A percentile compares a stretch with the other conserved stretches of the same genome.
Evolutionary conservation across 1,140 invertebrate species (phyloP).

Genomic region (Tachypleus tridentatus): DNA sequence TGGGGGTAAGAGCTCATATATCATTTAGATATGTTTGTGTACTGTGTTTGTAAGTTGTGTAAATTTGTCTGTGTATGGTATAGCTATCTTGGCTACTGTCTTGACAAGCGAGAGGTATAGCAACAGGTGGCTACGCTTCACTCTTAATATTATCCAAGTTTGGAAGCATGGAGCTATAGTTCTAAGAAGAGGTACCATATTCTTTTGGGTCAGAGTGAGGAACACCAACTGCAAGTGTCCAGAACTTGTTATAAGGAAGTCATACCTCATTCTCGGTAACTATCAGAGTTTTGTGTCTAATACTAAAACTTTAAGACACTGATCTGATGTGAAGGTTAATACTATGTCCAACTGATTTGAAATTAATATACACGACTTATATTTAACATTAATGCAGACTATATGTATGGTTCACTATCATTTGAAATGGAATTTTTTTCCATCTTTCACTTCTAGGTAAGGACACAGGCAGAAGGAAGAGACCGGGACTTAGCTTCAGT

Average conservation of each 20-base stretch:
- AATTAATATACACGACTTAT: too few relatives aligned
- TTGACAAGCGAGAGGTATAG: constrained; percentile 56
- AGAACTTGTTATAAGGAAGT: constrained; percentile 74
- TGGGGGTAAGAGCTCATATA: too few relatives aligned
- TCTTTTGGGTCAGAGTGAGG: constrained; percentile 62
- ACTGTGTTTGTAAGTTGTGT: too few relatives aligned
- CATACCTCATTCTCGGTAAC: constrained; percentile 75
- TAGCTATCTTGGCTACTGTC: constrained; percentile 80
- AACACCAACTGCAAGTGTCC: constrained; percentile 91
- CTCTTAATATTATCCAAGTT: constrained; percentile 68
- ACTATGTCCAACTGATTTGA: too few relatives aligned
- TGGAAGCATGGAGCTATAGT: constrained; percentile 49
- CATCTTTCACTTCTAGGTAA: constrained; percentile 10
- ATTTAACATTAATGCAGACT: too few relatives aligned
- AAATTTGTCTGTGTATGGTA: too few relatives aligned
- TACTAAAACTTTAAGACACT: too few relatives aligned
- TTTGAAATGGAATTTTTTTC: too few relatives aligned
- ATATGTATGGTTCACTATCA: too few relatives aligned
- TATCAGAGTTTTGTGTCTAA: not conserved
- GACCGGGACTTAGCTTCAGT: constrained; percentile 58
- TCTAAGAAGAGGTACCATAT: constrained; percentile 49
- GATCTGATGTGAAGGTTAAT: too few relatives aligned
- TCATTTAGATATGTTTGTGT: too few relatives aligned
- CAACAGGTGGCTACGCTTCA: constrained; percentile 63
- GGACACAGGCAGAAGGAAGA: constrained; percentile 21